phyloP scores from a whole-genome alignment of 2,797 vertebrate species.

The Rhyacichthys aspro region DNA sequence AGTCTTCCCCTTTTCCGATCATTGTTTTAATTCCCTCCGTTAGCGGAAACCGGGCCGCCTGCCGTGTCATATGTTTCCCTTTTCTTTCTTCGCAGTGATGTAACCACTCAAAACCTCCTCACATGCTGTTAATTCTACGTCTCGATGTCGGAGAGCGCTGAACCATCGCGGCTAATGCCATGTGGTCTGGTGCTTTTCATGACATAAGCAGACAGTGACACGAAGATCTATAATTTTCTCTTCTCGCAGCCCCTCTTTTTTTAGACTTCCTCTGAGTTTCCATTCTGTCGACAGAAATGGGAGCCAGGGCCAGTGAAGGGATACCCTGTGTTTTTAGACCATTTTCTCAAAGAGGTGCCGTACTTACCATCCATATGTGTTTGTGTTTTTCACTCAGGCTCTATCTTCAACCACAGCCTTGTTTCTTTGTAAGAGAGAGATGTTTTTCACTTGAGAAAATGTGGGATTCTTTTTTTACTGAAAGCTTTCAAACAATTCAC shows the following conservation, averaged over 20 bases:
- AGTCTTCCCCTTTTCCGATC: conserved; percentile 23
- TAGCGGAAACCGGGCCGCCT: conserved; percentile 16
- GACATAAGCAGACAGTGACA: conserved; percentile 72
- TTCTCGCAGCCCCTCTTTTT: conserved; percentile 31
- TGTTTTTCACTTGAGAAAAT: neutral
- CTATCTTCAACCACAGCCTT: neutral
- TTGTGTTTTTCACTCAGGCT: neutral
- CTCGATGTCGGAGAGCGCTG: conserved; percentile 48
- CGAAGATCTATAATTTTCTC: conserved; percentile 73
- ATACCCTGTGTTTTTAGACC: conserved; percentile 57
- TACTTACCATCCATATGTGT: conserved; percentile 14
- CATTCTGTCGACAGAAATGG: conserved; percentile 56
- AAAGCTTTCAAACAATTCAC: neutral
- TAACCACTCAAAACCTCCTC: conserved; percentile 23
- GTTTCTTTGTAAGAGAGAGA: neutral
- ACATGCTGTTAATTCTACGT: conserved; percentile 49
- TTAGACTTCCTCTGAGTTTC: conserved; percentile 61
- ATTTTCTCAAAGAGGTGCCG: conserved; percentile 23
- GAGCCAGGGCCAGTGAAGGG: conserved; percentile 61
- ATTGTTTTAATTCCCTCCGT: conserved; percentile 14
- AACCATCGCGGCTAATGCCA: conserved; percentile 39
- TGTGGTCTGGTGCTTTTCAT: conserved; percentile 58
- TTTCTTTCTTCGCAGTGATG: conserved; percentile 8
- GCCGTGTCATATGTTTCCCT: conserved; percentile 6
- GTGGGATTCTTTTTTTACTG: neutral